Base-by-base conservation (phyloP, 2,888 invertebrate genomes). In the Neria commutata region DNA sequence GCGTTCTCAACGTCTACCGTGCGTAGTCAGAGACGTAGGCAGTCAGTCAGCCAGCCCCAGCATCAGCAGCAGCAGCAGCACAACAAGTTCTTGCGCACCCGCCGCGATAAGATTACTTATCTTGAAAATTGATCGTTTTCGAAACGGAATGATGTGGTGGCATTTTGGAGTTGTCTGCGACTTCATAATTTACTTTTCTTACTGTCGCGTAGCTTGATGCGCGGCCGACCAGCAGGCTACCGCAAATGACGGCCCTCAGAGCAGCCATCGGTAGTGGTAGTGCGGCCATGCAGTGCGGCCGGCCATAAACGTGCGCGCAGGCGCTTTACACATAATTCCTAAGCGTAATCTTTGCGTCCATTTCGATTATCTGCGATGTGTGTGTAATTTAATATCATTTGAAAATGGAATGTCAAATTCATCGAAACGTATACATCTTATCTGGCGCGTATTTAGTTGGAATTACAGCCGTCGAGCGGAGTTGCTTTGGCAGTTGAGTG, bases 101-200 rank as follows among this genome's bases (percentile, higher is more conserved):
- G 68, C 54, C 60, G 54, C 66, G 68, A 66, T 68, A 63, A 68
- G 68, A 68, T 66, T 66, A 55, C 73, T 77, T 77, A 77, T 77
- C 77, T 74, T 56, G 47, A 67, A 71, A 72, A 73, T 76, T 71
- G 76, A 77, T 78, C 78, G 77, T 78, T 78, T 77, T 75, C 68
- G 70, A 77, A 77, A 74, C 69, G 77, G 71, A 72, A 74, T 77
- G 73, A 73, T 76, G 76, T 78, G 76, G 78, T 78, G 78, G 78
- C 77, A 77, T 73, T 72, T 73, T 73, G 71, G 70, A 71, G 73
- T 74, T 78, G 76, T 73, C 77, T 71, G 75, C 76, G 68, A 75
- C 73, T 77, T 67, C 70, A 77, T 77, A 78, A 71, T 75, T 77
- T 76, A 72, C 72, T 69, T 71, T 70, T 69, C 33, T 75, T 74